Base-by-base conservation (phyloP, 2,113 vertebrate genomes). In the Dendropsophus ebraccatus region DNA sequence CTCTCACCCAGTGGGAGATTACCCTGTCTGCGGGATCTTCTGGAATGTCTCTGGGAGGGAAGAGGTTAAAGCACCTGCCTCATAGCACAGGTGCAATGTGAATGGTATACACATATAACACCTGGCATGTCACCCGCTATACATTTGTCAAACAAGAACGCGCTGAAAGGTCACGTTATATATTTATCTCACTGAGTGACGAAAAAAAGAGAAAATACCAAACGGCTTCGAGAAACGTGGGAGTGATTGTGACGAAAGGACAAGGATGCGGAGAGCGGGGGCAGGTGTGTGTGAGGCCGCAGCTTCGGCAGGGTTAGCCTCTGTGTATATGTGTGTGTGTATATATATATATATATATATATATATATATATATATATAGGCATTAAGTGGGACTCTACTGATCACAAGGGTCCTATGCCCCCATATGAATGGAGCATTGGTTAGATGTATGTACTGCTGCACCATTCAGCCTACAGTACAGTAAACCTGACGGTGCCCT, bases 31-130 rank as follows among this genome's bases (percentile, higher is more conserved):
- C 41, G 3, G 2, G 9, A 49, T 76, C 41, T 14, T 9, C 47
- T 30, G 73, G 78, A 25, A 62, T 32, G 60, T 23, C 58, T 25
- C n/a, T 30, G 65, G 80, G 17, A 49, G 41, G 25, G 10, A 35
- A 67, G 58, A 28, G 81, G 81, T 82, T 83, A 56, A 73, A 19
- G 50, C 81, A 83, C 81, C 81, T 83, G 81, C 67, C 10, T 49
- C 14, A 9, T 35, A 17, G 25, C 81, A 70, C 81, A 83, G 81
- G 81, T 72, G 69, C 14, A 67, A 21, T 69, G 75, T 32, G 17
- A 17, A n/a, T 17, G 23, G 60, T 30, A 32, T 17, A 60, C 11
- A 23, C 45, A 82, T 8, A 17, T 72, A 28, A 83, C 81, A 73
- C 81, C 81, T 74, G 81, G 49, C 23, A 37, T 58, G 49, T 83